Base-by-base conservation (phyloP, 2,888 invertebrate species). In the Zaprionus obscuricornis region DNA sequence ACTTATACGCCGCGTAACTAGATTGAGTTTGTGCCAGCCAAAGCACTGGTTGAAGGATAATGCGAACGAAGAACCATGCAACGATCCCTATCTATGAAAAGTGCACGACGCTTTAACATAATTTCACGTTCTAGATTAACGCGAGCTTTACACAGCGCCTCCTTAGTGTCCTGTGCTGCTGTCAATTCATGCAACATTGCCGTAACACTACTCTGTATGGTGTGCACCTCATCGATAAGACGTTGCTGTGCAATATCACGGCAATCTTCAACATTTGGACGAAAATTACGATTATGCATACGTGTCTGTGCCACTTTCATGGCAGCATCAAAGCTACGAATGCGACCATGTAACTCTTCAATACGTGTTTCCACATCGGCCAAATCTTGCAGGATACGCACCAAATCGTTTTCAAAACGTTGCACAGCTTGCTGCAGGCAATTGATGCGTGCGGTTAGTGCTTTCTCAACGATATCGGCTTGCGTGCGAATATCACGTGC, bases 281-380 rank as follows among this genome's bases (percentile, higher is more conserved):
- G 92, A 88, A 92, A 92, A 58, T 91, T 91, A 64, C 97, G 92
- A 87, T 95, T 95, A 83, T 96, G 94, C 56, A 97, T 92, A 59
- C 97, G 93, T 0, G 97, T 96, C 89, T 97, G 97, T 0, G 96
- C 96, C 34, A 96, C 93, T 89, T 97, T 97, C 93, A 97, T 94
- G 1, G 96, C 94, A 10, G 93, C 92, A 87, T 97, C 96, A 90
- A 97, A 93, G 84, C 94, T 93, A 55, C 93, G 92, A 6, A 96
- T 91, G 0, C 94, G 93, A 31, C 91, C 91, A 71, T 94, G 93
- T 24, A 97, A 90, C 69, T 93, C 92, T 2, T 92, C 92, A 56
- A 96, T 95, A 45, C 96, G 91, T 27, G 90, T 92, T 89, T 98
- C 97, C 46, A 95, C 94, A 52, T 95, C 94, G 0, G 95, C 94